These are phyloP conservation scores for Cyanoderma ruficeps DNA, from an alignment of 2,113 vertebrate species.

Conservation along the genomic window DNA sequence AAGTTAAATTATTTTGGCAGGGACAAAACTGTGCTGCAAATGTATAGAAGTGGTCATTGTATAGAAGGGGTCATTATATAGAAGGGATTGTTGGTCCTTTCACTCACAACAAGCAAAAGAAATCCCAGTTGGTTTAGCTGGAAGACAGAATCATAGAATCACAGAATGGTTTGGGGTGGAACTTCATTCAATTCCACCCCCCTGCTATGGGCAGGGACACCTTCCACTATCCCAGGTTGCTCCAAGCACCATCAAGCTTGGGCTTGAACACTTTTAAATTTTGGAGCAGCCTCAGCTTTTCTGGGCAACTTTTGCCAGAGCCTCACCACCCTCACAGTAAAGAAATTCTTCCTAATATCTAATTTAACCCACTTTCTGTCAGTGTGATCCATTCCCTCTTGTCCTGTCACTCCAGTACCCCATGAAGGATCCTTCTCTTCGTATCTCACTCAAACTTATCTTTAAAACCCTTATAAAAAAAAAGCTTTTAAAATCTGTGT, in stretches of 20 bases:
- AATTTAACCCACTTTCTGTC: background rate
- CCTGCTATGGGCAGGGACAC: background rate
- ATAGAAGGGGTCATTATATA: background rate
- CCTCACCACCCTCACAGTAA: background rate
- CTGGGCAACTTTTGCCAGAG: background rate
- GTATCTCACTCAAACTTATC: background rate
- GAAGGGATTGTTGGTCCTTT: background rate
- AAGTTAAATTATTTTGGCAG: background rate
- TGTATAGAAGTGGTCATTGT: background rate
- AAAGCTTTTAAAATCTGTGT: background rate
- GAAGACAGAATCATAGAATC: background rate
- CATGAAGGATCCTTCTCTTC: background rate
- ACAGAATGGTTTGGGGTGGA: background rate
- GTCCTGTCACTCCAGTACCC: background rate
- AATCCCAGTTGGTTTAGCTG: background rate
- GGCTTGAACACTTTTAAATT: background rate
- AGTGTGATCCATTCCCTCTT: no score
- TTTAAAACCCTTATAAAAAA: background rate
- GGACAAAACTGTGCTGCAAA: background rate
- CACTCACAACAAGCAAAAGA: background rate
- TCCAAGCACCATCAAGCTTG: background rate
- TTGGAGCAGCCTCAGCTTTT: background rate
- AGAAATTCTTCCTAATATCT: background rate
- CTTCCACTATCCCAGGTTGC: background rate
- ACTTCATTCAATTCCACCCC: background rate